Base-by-base conservation (phyloP, 1,140 invertebrate genomes). In the Pomacea maculata region DNA sequence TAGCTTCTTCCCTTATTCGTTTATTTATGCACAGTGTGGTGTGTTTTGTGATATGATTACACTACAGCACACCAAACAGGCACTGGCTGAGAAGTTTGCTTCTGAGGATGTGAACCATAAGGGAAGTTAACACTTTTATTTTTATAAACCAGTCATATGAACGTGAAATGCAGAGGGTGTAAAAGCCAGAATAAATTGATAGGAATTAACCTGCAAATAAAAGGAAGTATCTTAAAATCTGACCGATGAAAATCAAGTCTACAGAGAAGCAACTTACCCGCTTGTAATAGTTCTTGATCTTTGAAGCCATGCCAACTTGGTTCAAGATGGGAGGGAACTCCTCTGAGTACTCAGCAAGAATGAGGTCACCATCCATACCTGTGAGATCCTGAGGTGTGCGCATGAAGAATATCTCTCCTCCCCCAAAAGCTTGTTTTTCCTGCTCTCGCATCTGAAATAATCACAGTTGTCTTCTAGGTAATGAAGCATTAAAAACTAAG, bases 351-450 rank as follows among this genome's bases (percentile, higher is more conserved):
- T 99, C 99, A 4, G 97, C 92, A 0, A 99, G 92, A 1, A 99
- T 94, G 1, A 99, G 87, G 85, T 99, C 97, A 0, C 98, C 98
- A 92, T 99, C 98, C 85, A 95, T 95, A 6, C 97, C 98, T 63
- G 96, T 96, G 10, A 99, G 92, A 92, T 99, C 98, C 85, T 99
- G 96, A 0, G 97, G 94, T 34, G 97, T 98, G 72, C 98, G 93
- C 98, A 99, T 99, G 87, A 99, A 99, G 92, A 99, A 99, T 7
- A 99, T 98, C 88, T 99, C 98, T 12, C 98, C 98, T 83, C 98
- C 98, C 9, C 90, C 92, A 75, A 97, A 98, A 0, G 97, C 96
- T 84, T 97, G 94, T 83, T 97, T 93, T 90, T 99, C 97, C 80
- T 96, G 94, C 90, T 99, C 97, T 78, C 98, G 93, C 94, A 97